Percentiles rank a stretch among this genome's conserved stretches.
phyloP scores from a whole-genome alignment of 2,797 vertebrate species.

The Benthosema pterotum region DNA sequence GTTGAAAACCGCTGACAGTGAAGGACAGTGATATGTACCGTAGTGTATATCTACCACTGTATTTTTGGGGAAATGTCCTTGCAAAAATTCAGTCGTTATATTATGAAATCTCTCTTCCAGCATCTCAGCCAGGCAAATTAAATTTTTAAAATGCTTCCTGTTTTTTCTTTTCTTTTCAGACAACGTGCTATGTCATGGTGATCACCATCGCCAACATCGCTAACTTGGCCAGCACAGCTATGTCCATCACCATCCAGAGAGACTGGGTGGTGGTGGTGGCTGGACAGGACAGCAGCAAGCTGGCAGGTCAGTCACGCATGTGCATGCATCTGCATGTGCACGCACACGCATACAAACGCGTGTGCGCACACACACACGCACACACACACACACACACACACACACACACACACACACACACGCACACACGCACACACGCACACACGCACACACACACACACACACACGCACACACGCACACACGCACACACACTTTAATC shows the following conservation, averaged over 20 bases:
- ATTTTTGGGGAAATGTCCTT: background rate
- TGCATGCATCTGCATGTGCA: background rate
- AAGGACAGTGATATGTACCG: too few species aligned
- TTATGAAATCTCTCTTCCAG: background rate
- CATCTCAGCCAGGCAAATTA: background rate
- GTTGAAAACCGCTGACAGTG: too few species aligned
- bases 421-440: background rate
- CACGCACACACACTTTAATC: too few species aligned
- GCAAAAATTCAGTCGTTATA: too few species aligned
- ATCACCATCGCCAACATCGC: constrained; percentile 96
- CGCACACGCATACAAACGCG: too few species aligned
- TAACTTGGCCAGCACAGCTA: constrained; percentile 97
- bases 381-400: background rate
- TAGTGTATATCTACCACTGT: background rate
- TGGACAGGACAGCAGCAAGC: constrained; percentile 90
- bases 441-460: background rate
- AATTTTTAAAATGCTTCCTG: background rate
- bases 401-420: background rate
- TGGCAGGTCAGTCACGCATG: constrained; percentile 87
- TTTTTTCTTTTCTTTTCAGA: constrained; percentile 77
- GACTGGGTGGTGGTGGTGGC: constrained; percentile 99
- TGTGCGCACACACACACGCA: background rate
- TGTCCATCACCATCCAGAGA: constrained; percentile 94
- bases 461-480: background rate
- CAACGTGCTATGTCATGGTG: constrained; percentile 92